These are phyloP conservation scores for Parazoanthus swiftii DNA, from an alignment of 92 coral and sea anemone species.

Conservation along the genomic window DNA sequence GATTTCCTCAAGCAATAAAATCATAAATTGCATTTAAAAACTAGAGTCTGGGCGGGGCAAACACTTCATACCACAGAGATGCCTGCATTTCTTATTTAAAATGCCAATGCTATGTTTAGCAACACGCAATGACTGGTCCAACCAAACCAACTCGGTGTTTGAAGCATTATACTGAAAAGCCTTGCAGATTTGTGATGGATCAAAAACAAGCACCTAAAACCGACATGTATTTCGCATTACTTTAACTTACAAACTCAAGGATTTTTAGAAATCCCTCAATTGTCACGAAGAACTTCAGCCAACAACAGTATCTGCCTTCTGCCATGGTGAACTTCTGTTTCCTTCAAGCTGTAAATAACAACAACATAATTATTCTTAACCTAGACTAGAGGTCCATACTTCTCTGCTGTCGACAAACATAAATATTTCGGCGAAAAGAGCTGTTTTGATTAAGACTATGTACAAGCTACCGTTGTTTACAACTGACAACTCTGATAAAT, in stretches of 20 bases:
- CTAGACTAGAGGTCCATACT: not conserved
- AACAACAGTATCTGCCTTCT: slow-evolving; percentile 74
- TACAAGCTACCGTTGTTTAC: slow-evolving; percentile 16
- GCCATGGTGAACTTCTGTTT: slow-evolving; percentile 44
- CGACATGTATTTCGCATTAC: not conserved
- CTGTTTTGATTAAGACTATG: not conserved
- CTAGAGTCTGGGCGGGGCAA: slow-evolving; percentile 10
- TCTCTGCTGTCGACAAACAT: slow-evolving; percentile 4
- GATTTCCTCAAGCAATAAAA: not conserved
- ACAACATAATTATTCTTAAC: not conserved
- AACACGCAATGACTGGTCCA: not conserved
- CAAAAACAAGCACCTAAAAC: not conserved
- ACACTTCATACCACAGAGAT: not conserved
- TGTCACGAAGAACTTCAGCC: slow-evolving; percentile 82
- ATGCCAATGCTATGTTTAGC: slow-evolving; percentile 26
- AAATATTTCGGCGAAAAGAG: not conserved
- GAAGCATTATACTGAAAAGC: not conserved
- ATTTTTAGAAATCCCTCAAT: slow-evolving; percentile 89
- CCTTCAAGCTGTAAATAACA: slow-evolving; percentile 25
- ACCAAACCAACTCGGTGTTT: not conserved
- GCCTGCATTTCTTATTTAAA: not conserved
- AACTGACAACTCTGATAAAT: slow-evolving; percentile 19
- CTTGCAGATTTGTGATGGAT: not conserved
- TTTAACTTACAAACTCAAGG: slow-evolving; percentile 87
- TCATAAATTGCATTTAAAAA: not conserved